Evolutionary conservation across 1,140 invertebrate species (phyloP).

Genomic region (Drosophila leontia): DNA sequence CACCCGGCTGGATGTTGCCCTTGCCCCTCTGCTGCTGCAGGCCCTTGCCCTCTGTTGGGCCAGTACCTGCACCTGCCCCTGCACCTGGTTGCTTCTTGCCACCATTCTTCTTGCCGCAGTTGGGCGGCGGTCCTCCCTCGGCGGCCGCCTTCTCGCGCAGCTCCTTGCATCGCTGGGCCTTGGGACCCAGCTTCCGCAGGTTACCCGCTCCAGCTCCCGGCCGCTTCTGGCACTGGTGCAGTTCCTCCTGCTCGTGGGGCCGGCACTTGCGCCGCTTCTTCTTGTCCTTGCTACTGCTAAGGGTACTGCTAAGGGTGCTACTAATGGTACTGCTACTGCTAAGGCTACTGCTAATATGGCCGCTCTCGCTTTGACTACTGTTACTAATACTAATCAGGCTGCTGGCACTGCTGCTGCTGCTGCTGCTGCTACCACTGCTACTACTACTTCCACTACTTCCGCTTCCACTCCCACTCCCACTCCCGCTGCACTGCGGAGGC

Average conservation of each 20-base stretch:
- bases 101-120: conserved; percentile 64
- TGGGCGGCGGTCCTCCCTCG: conserved; percentile 49
- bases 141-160: conserved; percentile 47
- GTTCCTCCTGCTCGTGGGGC: conserved; percentile 66
- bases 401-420: conserved; percentile 67
- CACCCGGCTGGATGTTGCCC: conserved; percentile 25
- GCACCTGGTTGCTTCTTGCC: not conserved
- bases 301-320: conserved; percentile 52
- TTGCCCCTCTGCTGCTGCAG: conserved; percentile 28
- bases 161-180: conserved; percentile 62
- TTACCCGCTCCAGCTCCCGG: conserved; percentile 34
- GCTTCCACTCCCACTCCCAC: conserved; percentile 37
- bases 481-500: conserved; percentile 68
- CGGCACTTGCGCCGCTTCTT: conserved; percentile 68
- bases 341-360: conserved; percentile 72
- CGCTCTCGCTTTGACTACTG: conserved; percentile 78
- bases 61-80: not conserved
- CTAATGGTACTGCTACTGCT: conserved; percentile 59
- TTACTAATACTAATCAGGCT: conserved; percentile 83
- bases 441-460: conserved; percentile 38
- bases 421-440: conserved; percentile 48
- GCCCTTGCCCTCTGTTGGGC: conserved; percentile 23
- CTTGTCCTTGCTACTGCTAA: conserved; percentile 41
- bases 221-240: conserved; percentile 71
- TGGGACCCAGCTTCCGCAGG: conserved; percentile 60